A percentile compares a stretch with the other conserved stretches of the same genome.
Evolutionary conservation across 2,113 vertebrate species (phyloP).

Genomic region (Noturus placidus): DNA sequence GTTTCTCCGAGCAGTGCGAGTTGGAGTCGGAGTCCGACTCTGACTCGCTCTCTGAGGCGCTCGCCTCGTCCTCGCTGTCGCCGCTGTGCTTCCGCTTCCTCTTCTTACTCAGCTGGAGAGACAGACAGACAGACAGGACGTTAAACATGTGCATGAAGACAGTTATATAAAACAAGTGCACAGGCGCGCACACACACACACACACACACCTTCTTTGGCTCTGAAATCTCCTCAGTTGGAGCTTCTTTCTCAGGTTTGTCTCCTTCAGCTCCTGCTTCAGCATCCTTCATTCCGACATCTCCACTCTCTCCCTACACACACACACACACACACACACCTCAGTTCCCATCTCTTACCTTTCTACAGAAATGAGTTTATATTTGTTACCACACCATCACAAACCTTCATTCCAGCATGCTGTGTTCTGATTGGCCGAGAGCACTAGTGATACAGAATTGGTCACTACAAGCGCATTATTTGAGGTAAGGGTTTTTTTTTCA

Average conservation of each 20-base stretch:
- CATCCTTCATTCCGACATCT: slow-evolving; percentile 65
- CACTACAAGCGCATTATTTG: too few species aligned
- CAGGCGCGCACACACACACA: background rate
- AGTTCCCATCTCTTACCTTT: too few species aligned
- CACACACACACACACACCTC: background rate
- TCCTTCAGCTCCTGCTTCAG: slow-evolving; percentile 49
- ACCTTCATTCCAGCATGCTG: background rate
- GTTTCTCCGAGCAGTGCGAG: slow-evolving; percentile 74
- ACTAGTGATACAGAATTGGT: too few species aligned
- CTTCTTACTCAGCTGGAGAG: slow-evolving; percentile 72
- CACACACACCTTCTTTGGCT: slow-evolving; percentile 77
- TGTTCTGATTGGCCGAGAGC: too few species aligned
- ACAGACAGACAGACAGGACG: slow-evolving; percentile 13
- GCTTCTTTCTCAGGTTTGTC: slow-evolving; percentile 66
- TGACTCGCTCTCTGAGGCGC: slow-evolving; percentile 80
- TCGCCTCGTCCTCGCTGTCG: slow-evolving; percentile 84
- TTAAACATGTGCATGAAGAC: background rate
- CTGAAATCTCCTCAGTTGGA: slow-evolving; percentile 71
- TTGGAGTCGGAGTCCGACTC: slow-evolving; percentile 76
- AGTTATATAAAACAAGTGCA: background rate
- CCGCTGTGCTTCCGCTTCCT: slow-evolving; percentile 84
- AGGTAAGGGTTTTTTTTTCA: too few species aligned
- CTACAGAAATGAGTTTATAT: too few species aligned
- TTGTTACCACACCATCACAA: too few species aligned
- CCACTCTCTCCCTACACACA: slow-evolving; percentile 61